Percentiles rank a stretch among this genome's conserved stretches.
phyloP scores from a whole-genome alignment of 2,888 invertebrate genomes.

The Charanyca ferruginea region DNA sequence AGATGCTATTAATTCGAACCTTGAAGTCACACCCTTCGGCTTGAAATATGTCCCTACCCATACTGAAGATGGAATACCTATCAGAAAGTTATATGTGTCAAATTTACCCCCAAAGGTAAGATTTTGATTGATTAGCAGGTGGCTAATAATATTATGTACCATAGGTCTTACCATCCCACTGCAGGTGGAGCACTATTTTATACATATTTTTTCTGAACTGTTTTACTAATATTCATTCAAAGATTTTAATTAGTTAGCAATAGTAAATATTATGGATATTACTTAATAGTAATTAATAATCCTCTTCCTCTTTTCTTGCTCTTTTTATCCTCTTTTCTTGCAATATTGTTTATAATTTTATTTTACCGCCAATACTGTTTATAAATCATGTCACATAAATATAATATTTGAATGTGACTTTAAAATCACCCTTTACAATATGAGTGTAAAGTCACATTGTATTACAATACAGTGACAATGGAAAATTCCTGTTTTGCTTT shows the following conservation, averaged over 20 bases:
- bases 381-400: not conserved
- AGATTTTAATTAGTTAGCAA: too few species aligned
- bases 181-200: not conserved
- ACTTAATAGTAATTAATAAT: too few species aligned
- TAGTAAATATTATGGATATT: too few species aligned
- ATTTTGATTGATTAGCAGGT: conserved; percentile 1
- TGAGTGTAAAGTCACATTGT: not conserved
- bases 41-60: conserved; percentile 84
- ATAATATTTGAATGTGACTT: not conserved
- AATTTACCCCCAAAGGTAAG: conserved; percentile 91
- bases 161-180: not conserved
- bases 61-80: conserved; percentile 91
- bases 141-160: not conserved
- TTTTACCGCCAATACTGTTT: not conserved
- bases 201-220: too few species aligned
- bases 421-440: not conserved
- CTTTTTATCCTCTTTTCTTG: not conserved
- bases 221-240: too few species aligned
- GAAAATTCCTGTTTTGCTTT: not conserved
- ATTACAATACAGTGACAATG: not conserved
- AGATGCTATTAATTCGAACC: conserved; percentile 79
- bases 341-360: not conserved
- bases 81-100: conserved; percentile 91
- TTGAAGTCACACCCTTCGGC: conserved; percentile 74
- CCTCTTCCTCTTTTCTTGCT: not conserved